A percentile compares a stretch with the other conserved stretches of the same genome.
These are phyloP conservation scores for Cephonodes hylas DNA, from an alignment of 2,888 invertebrate species.

Conservation along the genomic window DNA sequence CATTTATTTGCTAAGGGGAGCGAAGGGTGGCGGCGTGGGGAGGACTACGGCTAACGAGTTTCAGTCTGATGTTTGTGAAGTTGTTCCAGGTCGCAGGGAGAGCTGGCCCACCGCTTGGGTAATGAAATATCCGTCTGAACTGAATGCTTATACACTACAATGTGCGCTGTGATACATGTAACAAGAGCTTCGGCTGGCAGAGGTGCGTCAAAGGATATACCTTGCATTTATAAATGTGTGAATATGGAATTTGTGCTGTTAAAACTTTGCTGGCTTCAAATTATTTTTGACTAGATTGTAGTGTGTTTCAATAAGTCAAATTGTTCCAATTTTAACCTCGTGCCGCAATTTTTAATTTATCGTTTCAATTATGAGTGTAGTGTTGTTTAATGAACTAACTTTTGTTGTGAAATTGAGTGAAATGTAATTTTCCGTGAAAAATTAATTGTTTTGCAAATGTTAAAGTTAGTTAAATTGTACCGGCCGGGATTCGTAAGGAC, in stretches of 20 bases:
- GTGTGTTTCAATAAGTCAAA: not conserved
- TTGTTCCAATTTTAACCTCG: no score
- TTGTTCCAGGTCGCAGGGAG: conserved; percentile 44
- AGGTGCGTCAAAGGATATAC: not conserved
- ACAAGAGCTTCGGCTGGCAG: not conserved
- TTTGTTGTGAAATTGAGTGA: no score
- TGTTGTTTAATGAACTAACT: no score
- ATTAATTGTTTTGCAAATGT: no score
- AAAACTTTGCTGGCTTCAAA: not conserved
- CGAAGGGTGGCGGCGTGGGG: conserved; percentile 31
- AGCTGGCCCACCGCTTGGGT: conserved; percentile 29
- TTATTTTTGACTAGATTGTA: not conserved
- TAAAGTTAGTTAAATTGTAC: no score
- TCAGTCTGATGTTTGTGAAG: conserved; percentile 53
- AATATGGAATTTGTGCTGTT: not conserved
- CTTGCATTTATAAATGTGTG: not conserved
- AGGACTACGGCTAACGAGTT: conserved; percentile 50
- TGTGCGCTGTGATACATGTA: conserved; percentile 6
- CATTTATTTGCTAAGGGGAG: conserved; percentile 39
- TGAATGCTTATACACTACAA: conserved; percentile 5
- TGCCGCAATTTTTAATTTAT: no score
- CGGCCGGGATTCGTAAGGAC: no score
- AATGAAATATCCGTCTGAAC: conserved; percentile 36
- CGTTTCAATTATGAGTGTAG: no score
- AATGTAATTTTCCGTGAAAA: no score